Evolutionary conservation across 2,888 invertebrate species (phyloP), one percentile per base, ranked within the genome.

Genomic region (Apamea anceps): DNA sequence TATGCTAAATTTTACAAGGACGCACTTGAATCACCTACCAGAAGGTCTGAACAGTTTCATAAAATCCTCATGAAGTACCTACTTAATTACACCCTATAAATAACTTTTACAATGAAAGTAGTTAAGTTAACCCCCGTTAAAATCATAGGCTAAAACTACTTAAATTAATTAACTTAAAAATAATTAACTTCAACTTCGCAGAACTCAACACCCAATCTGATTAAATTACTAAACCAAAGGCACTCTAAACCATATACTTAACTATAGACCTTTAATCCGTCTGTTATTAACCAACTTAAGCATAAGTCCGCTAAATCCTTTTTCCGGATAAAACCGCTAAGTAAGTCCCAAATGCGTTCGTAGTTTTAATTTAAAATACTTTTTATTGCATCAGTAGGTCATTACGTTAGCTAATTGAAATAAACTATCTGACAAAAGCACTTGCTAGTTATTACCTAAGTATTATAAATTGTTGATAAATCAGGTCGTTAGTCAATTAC

Each of bases 401-500:
- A 37, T 37, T 45, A 48, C 5, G 13, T 79, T 60, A 7, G 4
- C 25, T 48, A 57, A 71, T 71, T 57, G 3, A 45, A 51, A 32
- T 45, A 66, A 62, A 18, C 10, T 8, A 37, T 21, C 7, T 21
- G 15, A 70, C 48, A 51, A 57, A 48, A 48, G 21, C 42, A 75
- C 25, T 63, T 72, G 42, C 37, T 63, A 57, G 32, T 66, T 12
- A 79, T 37, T 54, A 42, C 12, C 51, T 54, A 25, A 57, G 25
- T 37, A 32, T 18, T 62, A 28, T 37, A 45, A 54, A 45, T 70
- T 48, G 15, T 28, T 37, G 68, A 62, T 48, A 66, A 37, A 25
- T 72, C 37, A 57, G 62, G 60, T 80, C 68, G 48, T 79, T 83
- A 84, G 13, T 21, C 37, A 70, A 79, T 75, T 66, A 76, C 15